phyloP scores from a whole-genome alignment of 35 echinoderm and acorn worm species.

The Patiria miniata region DNA sequence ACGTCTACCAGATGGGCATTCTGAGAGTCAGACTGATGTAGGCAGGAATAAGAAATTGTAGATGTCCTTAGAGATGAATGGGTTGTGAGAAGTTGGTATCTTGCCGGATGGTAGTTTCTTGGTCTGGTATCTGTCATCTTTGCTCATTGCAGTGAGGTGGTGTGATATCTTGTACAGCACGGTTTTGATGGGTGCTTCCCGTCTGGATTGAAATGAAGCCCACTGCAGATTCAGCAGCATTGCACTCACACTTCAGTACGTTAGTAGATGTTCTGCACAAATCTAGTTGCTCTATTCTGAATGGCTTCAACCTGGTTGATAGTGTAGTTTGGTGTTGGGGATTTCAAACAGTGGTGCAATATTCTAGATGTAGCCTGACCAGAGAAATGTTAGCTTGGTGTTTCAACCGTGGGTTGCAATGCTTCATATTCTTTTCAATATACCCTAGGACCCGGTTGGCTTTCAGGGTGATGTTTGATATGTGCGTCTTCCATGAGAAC shows the following conservation, averaged over 20 bases:
- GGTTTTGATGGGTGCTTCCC: constrained; percentile 49
- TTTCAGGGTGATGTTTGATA: constrained; percentile 17
- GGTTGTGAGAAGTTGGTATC: constrained; percentile 22
- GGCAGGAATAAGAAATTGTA: constrained; percentile 44
- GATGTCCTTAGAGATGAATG: constrained; percentile 38
- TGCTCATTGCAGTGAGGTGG: constrained; percentile 20
- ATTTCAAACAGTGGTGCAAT: constrained; percentile 60
- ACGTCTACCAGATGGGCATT: background rate
- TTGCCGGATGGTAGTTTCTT: constrained; percentile 24
- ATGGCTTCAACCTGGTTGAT: constrained; percentile 57
- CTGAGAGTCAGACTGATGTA: constrained; percentile 26
- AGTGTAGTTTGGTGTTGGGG: constrained; percentile 29
- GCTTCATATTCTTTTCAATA: constrained; percentile 25
- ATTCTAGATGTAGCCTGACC: constrained; percentile 46
- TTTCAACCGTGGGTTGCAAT: constrained; percentile 30
- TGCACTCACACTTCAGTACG: background rate
- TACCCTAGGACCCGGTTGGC: background rate
- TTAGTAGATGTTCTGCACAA: constrained; percentile 28
- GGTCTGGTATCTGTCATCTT: background rate
- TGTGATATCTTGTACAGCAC: constrained; percentile 47
- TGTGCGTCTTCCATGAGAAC: constrained; percentile 39
- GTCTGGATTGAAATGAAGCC: constrained; percentile 40
- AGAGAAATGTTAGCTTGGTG: constrained; percentile 32
- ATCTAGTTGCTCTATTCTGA: constrained; percentile 32
- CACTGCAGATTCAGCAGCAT: constrained; percentile 34